These are phyloP conservation scores for Torymus tubicola DNA, from an alignment of 2,888 invertebrate species.

Conservation along the genomic window DNA sequence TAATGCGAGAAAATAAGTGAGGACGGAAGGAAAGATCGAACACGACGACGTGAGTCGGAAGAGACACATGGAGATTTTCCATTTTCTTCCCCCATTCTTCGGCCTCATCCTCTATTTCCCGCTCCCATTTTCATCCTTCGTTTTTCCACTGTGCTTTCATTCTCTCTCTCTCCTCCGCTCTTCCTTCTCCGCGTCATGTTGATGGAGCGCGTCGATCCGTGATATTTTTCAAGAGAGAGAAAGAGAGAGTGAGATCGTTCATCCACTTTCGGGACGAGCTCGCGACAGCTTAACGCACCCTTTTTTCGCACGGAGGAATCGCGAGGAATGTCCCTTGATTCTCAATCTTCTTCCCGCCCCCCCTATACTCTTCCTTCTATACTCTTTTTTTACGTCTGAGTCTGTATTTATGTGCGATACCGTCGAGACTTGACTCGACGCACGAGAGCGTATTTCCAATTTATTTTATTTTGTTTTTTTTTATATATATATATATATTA, in stretches of 20 bases:
- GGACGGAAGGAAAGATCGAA: constrained; percentile 24
- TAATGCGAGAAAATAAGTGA: constrained; percentile 26
- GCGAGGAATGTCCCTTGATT: constrained; percentile 51
- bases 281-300: constrained; percentile 50
- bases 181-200: constrained; percentile 56
- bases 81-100: constrained; percentile 11
- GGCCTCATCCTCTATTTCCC: background rate
- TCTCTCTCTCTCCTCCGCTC: constrained; percentile 60
- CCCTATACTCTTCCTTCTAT: constrained; percentile 31
- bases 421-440: constrained; percentile 54
- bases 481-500: constrained; percentile 43
- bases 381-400: constrained; percentile 57
- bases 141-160: constrained; percentile 36
- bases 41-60: constrained; percentile 41
- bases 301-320: constrained; percentile 52
- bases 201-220: constrained; percentile 56
- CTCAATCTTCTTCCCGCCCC: constrained; percentile 42
- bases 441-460: constrained; percentile 54
- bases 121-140: constrained; percentile 12
- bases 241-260: constrained; percentile 48
- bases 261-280: constrained; percentile 53
- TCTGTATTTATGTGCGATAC: constrained; percentile 59
- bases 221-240: constrained; percentile 59
- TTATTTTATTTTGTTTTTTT: constrained; percentile 53
- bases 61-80: constrained; percentile 45